Percentiles rank a stretch among this genome's conserved stretches.
Conservation (phyloP, 2,888 invertebrate species). For the Clostera curtula region DNA sequence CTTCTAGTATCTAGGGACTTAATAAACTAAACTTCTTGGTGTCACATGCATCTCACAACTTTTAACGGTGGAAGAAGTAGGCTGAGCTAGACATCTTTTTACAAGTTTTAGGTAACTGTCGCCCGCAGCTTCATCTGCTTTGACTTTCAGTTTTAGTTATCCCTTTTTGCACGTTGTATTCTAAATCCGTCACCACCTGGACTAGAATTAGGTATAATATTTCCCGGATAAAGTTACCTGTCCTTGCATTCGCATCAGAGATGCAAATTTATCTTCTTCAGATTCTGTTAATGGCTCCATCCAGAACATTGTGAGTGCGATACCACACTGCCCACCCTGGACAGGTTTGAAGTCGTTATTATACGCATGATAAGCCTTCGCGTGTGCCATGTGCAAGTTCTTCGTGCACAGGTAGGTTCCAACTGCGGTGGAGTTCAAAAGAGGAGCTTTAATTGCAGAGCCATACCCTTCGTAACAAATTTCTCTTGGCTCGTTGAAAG, state of each 20-base stretch:
- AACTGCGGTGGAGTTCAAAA: not conserved
- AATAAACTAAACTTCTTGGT: too few species aligned
- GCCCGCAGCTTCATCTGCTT: too few species aligned
- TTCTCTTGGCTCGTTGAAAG: constrained; percentile 70
- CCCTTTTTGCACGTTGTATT: too few species aligned
- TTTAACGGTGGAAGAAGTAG: too few species aligned
- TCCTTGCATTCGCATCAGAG: constrained; percentile 21
- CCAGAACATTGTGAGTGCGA: not conserved
- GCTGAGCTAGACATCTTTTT: too few species aligned
- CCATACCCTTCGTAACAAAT: not conserved
- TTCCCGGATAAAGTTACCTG: constrained; percentile 14
- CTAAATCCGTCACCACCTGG: not conserved
- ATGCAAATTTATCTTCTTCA: constrained; percentile 21
- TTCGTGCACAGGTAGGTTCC: not conserved
- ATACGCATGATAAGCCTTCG: too few species aligned
- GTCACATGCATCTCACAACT: too few species aligned
- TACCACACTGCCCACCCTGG: not conserved
- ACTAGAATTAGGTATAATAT: not conserved
- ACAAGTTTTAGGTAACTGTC: too few species aligned
- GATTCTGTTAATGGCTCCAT: not conserved
- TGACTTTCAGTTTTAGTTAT: too few species aligned
- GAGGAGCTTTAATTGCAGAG: not conserved
- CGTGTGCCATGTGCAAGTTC: constrained; percentile 38
- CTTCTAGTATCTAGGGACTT: too few species aligned
- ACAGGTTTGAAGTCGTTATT: constrained; percentile 17